Percentiles rank a stretch among this genome's conserved stretches.
phyloP scores from a whole-genome alignment of 2,888 invertebrate species.

The Quadroppia sp. region DNA sequence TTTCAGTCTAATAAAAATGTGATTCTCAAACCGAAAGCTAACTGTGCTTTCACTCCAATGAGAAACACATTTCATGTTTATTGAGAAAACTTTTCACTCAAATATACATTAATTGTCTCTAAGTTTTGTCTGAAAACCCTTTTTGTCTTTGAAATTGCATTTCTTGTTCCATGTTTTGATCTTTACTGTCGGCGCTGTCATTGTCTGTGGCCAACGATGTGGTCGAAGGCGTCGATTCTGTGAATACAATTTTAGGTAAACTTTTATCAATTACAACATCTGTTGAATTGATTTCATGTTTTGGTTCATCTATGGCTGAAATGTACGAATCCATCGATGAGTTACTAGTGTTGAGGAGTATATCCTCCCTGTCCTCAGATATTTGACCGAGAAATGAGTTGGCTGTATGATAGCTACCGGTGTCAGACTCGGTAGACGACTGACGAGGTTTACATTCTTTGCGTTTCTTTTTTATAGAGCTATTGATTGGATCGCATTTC shows the following conservation, averaged over 20 bases:
- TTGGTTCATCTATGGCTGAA: constrained; percentile 34
- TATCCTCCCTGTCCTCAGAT: constrained; percentile 23
- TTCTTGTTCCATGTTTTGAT: background rate
- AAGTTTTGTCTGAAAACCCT: background rate
- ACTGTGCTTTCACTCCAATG: background rate
- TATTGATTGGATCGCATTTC: background rate
- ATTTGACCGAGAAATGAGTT: constrained; percentile 34
- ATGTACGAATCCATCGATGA: constrained; percentile 39
- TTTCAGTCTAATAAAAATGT: background rate
- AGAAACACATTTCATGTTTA: too few species aligned
- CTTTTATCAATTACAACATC: background rate
- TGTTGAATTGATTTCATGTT: background rate
- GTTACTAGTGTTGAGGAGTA: constrained; percentile 17
- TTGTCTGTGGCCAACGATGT: constrained; percentile 39
- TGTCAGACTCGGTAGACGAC: constrained; percentile 42
- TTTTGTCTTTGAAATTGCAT: too few species aligned
- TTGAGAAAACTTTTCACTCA: too few species aligned
- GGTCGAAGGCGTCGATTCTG: constrained; percentile 38
- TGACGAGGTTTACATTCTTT: constrained; percentile 37
- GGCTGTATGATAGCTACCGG: constrained; percentile 42
- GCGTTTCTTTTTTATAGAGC: constrained; percentile 33
- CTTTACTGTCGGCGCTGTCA: constrained; percentile 1
- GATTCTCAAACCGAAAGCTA: background rate
- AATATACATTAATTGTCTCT: too few species aligned
- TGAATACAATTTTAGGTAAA: constrained; percentile 36